Evolutionary conservation across 1,140 invertebrate species (phyloP).

Genomic region (Listronotus bonariensis): DNA sequence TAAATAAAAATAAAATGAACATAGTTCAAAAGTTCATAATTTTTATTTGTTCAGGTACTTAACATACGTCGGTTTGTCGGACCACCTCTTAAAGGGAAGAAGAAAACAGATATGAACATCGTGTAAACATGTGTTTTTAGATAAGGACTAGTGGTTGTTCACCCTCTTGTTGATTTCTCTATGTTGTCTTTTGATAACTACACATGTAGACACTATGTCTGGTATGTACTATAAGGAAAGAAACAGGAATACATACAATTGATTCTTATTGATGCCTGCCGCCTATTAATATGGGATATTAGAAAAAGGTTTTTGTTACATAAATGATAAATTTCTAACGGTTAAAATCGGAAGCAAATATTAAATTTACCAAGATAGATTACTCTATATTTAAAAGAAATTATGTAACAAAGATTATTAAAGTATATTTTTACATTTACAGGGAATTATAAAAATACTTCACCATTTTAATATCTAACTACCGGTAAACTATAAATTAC

Average conservation of each 20-base stretch:
- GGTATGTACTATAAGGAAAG: conserved; percentile 4
- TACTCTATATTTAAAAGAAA: no score
- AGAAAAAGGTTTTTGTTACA: conserved; percentile 63
- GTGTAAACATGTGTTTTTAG: conserved; percentile 22
- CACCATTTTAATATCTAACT: no score
- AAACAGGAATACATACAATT: background rate
- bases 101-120: conserved; percentile 15
- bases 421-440: no score
- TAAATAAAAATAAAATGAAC: no score
- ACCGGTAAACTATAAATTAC: no score
- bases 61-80: background rate
- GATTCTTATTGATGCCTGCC: background rate
- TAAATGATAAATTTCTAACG: no score
- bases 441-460: no score
- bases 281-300: conserved; percentile 48
- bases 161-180: conserved; percentile 18
- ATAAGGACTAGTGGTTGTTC: conserved; percentile 18
- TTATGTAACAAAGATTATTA: no score
- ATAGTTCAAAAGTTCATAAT: background rate
- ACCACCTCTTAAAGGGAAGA: background rate
- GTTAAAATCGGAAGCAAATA: no score
- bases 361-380: no score
- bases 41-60: conserved; percentile 7
- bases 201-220: conserved; percentile 14
- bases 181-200: conserved; percentile 9